Evolutionary conservation across 2,888 invertebrate species (phyloP).

Genomic region (Eurois occulta): DNA sequence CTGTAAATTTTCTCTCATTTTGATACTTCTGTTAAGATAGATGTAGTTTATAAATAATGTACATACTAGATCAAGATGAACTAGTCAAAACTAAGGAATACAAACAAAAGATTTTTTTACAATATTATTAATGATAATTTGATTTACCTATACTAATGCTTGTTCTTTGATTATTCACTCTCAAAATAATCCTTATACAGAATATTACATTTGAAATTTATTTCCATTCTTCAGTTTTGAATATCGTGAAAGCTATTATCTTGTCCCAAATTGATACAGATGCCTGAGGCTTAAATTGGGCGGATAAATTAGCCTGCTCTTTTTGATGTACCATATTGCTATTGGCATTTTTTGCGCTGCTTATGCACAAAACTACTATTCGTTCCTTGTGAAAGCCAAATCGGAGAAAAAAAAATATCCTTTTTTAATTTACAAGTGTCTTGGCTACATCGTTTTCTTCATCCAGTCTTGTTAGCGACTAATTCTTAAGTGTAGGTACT

Average conservation of each 20-base stretch:
- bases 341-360: constrained; percentile 34
- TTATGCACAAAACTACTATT: constrained; percentile 9
- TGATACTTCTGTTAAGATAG: too few species aligned
- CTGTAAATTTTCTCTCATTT: too few species aligned
- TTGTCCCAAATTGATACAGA: constrained; percentile 16
- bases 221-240: not conserved
- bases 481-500: not conserved
- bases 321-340: constrained; percentile 25
- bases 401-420: not conserved
- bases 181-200: not conserved
- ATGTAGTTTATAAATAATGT: not conserved
- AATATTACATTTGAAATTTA: not conserved
- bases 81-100: not conserved
- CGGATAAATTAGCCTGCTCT: constrained; percentile 34
- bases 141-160: not conserved
- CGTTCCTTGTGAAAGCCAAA: not conserved
- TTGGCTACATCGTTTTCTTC: not conserved
- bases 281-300: constrained; percentile 20
- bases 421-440: not conserved
- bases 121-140: not conserved
- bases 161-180: not conserved
- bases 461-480: not conserved
- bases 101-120: not conserved
- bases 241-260: constrained; percentile 6
- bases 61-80: not conserved